Evolutionary conservation across 1,140 invertebrate species (phyloP), one percentile per base, ranked within the genome.

Genomic region (Melipona quadrifasciata): DNA sequence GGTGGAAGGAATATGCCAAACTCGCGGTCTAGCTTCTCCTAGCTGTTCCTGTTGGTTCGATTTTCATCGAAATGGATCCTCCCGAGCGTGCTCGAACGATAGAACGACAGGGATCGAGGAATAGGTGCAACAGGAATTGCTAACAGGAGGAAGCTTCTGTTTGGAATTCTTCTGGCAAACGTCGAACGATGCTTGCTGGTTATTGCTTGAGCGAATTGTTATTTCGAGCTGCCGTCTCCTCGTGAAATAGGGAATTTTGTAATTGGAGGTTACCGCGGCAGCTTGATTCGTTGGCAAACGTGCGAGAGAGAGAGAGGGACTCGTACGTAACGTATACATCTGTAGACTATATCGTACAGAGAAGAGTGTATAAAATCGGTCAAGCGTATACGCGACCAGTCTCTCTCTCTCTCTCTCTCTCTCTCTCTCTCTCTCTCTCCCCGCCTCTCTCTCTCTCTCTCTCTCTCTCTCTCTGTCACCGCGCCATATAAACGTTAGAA

Each of bases 161-260:
- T 34, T 64, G 34, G 57, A 51, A 64, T 51, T 64, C 57, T 77
- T 64, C 39, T 51, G 57, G 57, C 34, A 27, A 77, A 64, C 34
- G 31, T 77, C 6, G 34, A 64, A n/a, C 31, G 74, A 76, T 47
- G 24, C 64, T 19, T 64, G n/a, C 57, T 19, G 24, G 31, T 65
- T 77, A 39, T 77, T 58, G 21, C 27, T 17, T 58, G 21, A 39
- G 55, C 19, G 73, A 75, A 75, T 75, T 39, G 53, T 58, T 75
- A 75, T 75, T 75, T 27, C 53, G 31, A 75, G 47, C 55, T 75
- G 19, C 19, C 73, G 51, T 74, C 24, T 57, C 73, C 24, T 21
- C 19, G 27, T 10, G 53, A 51, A 57, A 74, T 74, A 74, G 73
- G 73, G 73, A 74, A 74, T 74, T 74, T 74, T 74, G 53, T 74